Base-by-base conservation (phyloP, 2,888 invertebrate species). In the Eubasilissa splendida region DNA sequence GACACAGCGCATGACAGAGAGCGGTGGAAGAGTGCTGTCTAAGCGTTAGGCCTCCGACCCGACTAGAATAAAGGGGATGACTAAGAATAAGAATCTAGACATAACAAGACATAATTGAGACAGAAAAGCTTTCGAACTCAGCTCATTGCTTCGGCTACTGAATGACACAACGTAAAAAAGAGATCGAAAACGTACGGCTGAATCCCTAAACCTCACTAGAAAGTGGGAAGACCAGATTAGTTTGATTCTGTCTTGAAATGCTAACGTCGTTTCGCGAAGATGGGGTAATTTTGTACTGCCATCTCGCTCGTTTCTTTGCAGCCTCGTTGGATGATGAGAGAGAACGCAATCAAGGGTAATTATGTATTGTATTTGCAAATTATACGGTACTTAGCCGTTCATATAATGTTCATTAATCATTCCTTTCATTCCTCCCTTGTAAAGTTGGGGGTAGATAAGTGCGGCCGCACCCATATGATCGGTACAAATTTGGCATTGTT, bases 341-440 rank as follows among this genome's bases (percentile, higher is more conserved):
- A 82, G 81, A 81, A 54, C 81, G 77, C 80, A 82, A 82, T 82
- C 89, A 86, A 87, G 88, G 90, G 89, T 90, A 91, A 93, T 93
- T 93, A 93, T 92, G 92, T 92, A 92, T 92, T 92, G 92, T 93
- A 89, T 93, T 93, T 93, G 93, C 93, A 93, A 93, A 93, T 93
- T 93, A 93, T 93, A 93, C 91, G 93, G 92, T 92, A 93, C 93
- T 93, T 93, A 93, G 92, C 90, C 90, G 92, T 91, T 92, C 92
- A 92, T 92, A 92, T 91, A 92, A 92, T 90, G 89, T 89, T 90
- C 88, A 92, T 93, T 93, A 93, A 93, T 93, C 92, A 92, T 90
- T 68, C 58, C 60, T 33, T 56, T 66, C 58, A 11, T 63, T 22
- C 54, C 71, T 14, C 50, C 78, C 66, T 59, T 11, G 53, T 52